Conservation (phyloP, 2,113 vertebrate genomes). For the Rhinoderma darwinii region DNA sequence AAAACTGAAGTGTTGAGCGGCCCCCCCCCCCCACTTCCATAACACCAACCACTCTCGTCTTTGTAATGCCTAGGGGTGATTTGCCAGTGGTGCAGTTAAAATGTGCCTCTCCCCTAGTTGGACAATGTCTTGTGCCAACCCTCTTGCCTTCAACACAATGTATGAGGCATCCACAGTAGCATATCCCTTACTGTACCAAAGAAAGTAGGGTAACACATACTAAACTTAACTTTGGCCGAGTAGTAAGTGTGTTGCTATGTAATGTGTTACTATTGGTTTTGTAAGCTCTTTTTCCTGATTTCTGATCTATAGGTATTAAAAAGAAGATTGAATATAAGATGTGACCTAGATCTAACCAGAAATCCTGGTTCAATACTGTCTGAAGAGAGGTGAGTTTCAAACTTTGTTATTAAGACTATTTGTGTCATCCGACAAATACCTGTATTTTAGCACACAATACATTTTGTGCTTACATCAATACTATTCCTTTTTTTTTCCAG, state of each 20-base stretch:
- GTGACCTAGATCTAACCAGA: neutral
- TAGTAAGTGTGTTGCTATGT: neutral
- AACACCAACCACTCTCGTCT: too few species aligned
- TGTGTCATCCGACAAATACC: neutral
- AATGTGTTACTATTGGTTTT: neutral
- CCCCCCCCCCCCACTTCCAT: too few species aligned
- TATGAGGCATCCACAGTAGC: neutral
- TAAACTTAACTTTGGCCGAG: neutral
- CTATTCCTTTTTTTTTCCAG: neutral
- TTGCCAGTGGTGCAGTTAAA: too few species aligned
- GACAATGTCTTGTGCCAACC: too few species aligned
- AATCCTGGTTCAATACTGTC: neutral
- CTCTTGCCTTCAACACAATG: neutral
- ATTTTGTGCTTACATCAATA: neutral
- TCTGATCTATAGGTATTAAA: conserved; percentile 6
- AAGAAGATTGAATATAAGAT: neutral
- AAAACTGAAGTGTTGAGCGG: too few species aligned
- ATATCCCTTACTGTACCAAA: neutral
- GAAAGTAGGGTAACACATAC: neutral
- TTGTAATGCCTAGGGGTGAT: too few species aligned
- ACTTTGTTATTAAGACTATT: neutral
- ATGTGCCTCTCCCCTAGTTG: too few species aligned
- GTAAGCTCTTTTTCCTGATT: neutral
- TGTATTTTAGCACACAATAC: neutral
- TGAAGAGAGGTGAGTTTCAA: conserved; percentile 25